Conservation (phyloP, 2,797 vertebrate species). For the Lepus oiostolus region DNA sequence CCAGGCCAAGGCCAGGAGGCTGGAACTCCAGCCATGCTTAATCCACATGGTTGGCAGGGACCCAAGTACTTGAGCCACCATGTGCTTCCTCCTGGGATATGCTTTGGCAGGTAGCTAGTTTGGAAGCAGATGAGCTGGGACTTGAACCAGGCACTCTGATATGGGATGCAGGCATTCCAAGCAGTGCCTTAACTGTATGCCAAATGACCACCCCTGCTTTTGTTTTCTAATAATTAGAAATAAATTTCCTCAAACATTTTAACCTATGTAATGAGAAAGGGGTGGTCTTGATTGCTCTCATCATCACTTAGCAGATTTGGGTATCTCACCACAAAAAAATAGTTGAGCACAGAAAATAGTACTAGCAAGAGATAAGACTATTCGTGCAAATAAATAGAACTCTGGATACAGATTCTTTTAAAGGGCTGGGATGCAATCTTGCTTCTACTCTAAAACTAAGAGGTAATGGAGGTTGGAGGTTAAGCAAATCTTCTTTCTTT, state of each 20-base stretch:
- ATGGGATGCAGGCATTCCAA: no score
- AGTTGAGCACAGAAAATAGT: background rate
- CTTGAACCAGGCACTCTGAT: no score
- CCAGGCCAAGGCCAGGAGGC: no score
- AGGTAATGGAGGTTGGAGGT: background rate
- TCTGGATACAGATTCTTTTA: background rate
- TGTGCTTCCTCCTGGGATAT: no score
- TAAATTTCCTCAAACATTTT: background rate
- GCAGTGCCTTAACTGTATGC: no score
- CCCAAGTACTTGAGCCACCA: no score
- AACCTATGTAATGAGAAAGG: background rate
- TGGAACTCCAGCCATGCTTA: no score
- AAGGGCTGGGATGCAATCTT: background rate
- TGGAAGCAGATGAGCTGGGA: no score
- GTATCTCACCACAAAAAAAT: background rate
- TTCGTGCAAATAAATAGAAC: background rate
- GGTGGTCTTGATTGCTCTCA: background rate
- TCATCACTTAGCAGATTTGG: background rate
- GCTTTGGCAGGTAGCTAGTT: no score
- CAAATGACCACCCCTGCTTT: background rate
- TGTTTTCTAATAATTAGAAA: slow-evolving; percentile 48
- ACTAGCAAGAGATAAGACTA: background rate
- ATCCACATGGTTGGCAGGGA: no score
- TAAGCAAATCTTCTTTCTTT: background rate
- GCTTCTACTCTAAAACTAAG: background rate